Evolutionary conservation across 2,797 vertebrate species (phyloP).

Genomic region (Setipinna tenuifilis): DNA sequence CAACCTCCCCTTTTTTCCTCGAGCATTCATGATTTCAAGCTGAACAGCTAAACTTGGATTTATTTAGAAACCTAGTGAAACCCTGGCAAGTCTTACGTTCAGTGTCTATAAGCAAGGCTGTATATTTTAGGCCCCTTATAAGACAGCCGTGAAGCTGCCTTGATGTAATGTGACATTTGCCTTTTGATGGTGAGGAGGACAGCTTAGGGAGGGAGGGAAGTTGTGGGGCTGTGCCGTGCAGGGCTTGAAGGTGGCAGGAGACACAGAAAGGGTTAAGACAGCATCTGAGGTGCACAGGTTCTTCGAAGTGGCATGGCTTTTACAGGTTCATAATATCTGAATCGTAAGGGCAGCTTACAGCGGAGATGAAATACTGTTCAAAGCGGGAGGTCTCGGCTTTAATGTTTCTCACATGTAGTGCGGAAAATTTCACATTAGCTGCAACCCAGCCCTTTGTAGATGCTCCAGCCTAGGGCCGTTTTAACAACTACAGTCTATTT

Average conservation of each 20-base stretch:
- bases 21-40: constrained; percentile 76
- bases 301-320: constrained; percentile 4
- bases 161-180: constrained; percentile 23
- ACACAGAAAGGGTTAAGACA: constrained; percentile 10
- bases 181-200: constrained; percentile 1
- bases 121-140: neutral
- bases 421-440: neutral
- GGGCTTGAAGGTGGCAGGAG: neutral
- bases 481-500: neutral
- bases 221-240: neutral
- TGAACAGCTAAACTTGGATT: constrained; percentile 77
- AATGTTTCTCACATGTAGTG: too few relatives aligned
- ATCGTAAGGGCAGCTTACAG: neutral
- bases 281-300: neutral
- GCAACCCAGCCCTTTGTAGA: neutral
- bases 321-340: constrained; percentile 23
- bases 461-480: neutral
- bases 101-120: constrained; percentile 5
- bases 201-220: constrained; percentile 4
- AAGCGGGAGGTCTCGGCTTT: neutral
- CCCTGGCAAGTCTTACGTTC: neutral
- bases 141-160: constrained; percentile 13
- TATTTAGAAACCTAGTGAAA: constrained; percentile 60
- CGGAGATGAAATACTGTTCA: neutral
- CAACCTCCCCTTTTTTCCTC: constrained; percentile 69